Evolutionary conservation across 2,888 invertebrate genomes (phyloP).

Genomic region (Dioctria rufipes): DNA sequence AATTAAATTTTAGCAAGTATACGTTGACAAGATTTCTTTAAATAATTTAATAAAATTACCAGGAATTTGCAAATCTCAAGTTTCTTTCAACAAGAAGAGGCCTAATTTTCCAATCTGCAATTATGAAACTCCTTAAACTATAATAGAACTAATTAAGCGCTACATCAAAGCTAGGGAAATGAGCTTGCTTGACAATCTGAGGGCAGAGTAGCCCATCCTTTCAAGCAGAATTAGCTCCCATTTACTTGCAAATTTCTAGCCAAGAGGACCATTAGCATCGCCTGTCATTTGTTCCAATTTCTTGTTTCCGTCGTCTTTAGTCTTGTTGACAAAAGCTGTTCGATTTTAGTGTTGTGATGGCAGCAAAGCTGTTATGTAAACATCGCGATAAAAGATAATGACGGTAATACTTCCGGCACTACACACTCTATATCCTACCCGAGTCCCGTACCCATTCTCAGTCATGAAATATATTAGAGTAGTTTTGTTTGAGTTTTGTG

Average conservation of each 20-base stretch:
- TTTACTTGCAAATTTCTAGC: slow-evolving; percentile 25
- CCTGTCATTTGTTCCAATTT: slow-evolving; percentile 13
- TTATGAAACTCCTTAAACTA: slow-evolving; percentile 21
- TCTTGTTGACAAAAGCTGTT: slow-evolving; percentile 1
- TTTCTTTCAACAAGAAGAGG: no score
- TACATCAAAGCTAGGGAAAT: neutral
- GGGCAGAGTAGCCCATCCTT: neutral
- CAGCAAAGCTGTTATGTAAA: slow-evolving; percentile 12
- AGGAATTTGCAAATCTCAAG: no score
- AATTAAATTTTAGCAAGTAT: no score
- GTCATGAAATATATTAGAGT: neutral
- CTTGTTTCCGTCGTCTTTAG: neutral
- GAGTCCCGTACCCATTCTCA: neutral
- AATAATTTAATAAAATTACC: no score
- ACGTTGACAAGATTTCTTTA: no score
- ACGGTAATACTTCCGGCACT: neutral
- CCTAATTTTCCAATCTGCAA: neutral
- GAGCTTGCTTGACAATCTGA: neutral
- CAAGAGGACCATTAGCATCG: neutral
- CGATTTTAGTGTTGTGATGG: neutral
- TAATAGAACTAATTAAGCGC: slow-evolving; percentile 18
- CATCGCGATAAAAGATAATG: slow-evolving; percentile 21
- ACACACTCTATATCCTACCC: neutral
- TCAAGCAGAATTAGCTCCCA: neutral
- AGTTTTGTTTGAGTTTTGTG: neutral